Conservation (phyloP, 30 jellyfish, hydroid and myxozoan genomes). For the Hydractinia echinata region DNA sequence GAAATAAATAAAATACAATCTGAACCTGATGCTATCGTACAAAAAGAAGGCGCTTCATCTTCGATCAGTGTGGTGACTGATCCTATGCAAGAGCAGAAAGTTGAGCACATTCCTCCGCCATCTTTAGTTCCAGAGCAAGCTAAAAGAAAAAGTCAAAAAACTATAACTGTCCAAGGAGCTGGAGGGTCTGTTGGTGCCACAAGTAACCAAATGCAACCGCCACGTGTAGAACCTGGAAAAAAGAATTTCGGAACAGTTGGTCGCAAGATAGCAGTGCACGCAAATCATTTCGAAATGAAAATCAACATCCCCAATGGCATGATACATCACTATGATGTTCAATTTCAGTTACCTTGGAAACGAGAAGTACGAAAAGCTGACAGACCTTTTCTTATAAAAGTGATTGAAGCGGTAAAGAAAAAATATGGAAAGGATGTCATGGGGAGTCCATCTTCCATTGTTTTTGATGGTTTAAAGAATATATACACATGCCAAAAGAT, state of each 20-base stretch:
- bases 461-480: constrained; percentile 56
- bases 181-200: background rate
- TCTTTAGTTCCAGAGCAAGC: background rate
- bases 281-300: constrained; percentile 38
- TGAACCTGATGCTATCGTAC: too few species aligned
- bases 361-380: constrained; percentile 14
- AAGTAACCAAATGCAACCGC: background rate
- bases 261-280: constrained; percentile 28
- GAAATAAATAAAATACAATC: too few species aligned
- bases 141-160: background rate
- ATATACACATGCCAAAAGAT: constrained; percentile 17
- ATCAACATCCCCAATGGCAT: constrained; percentile 37
- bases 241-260: constrained; percentile 35
- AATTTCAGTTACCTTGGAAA: background rate
- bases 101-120: too few species aligned
- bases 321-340: constrained; percentile 54
- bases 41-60: too few species aligned
- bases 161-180: constrained; percentile 12
- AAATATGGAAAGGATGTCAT: constrained; percentile 20
- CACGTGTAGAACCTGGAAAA: background rate
- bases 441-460: constrained; percentile 19
- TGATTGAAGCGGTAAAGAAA: constrained; percentile 22
- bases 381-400: constrained; percentile 8
- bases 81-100: too few species aligned
- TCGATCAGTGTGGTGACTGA: too few species aligned